These are phyloP conservation scores for western clawed frog (Xenopus tropicalis) DNA, from an alignment of 2,113 vertebrate species.

Conservation along the genomic window DNA sequence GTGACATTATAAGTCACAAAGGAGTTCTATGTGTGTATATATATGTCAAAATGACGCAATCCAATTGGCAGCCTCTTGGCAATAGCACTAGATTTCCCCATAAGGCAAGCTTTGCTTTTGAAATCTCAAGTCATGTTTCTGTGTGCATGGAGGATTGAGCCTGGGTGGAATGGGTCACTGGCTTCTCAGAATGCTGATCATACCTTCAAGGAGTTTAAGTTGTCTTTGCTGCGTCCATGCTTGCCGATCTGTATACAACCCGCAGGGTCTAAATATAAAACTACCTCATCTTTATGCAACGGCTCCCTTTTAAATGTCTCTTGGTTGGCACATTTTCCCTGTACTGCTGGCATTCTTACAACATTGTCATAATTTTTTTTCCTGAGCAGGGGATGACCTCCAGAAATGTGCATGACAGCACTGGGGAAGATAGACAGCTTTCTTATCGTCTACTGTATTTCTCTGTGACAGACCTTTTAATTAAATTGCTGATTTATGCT, in stretches of 20 bases:
- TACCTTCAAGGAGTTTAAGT: no score
- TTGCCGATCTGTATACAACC: not conserved
- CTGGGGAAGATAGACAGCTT: conserved; percentile 25
- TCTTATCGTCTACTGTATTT: conserved; percentile 42
- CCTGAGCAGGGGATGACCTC: not conserved
- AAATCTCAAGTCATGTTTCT: no score
- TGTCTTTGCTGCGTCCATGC: no score
- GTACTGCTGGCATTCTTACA: conserved; percentile 10
- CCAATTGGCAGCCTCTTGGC: no score
- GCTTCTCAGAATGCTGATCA: no score
- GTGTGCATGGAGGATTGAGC: no score
- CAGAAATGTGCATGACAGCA: conserved; percentile 15
- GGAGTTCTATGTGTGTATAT: no score
- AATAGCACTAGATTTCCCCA: no score
- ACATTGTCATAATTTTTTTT: not conserved
- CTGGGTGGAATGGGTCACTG: no score
- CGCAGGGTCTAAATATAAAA: conserved; percentile 18
- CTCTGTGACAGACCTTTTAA: conserved; percentile 44
- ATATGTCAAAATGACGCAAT: no score
- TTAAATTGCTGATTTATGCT: conserved; percentile 46
- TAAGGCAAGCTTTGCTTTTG: no score
- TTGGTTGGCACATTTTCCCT: conserved; percentile 17
- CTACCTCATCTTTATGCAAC: not conserved
- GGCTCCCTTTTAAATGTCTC: not conserved
- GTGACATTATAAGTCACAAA: no score